These are phyloP conservation scores for Myripristis jacobus DNA, from an alignment of 2,797 vertebrate species.

Conservation along the genomic window DNA sequence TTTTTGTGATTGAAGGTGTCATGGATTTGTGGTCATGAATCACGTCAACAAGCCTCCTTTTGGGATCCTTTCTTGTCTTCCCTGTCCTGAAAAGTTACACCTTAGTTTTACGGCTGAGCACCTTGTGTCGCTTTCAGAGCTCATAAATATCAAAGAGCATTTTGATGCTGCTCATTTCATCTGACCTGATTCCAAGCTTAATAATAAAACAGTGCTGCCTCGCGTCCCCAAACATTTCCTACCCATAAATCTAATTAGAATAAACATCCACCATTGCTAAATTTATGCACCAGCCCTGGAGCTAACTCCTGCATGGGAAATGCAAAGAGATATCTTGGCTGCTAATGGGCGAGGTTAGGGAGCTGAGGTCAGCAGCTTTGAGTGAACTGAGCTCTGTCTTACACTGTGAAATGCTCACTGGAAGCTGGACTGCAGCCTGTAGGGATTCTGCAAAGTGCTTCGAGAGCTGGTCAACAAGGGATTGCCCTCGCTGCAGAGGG, in stretches of 20 bases:
- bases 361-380: constrained; percentile 82
- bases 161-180: constrained; percentile 68
- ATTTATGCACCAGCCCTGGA: constrained; percentile 72
- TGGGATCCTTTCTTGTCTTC: no score
- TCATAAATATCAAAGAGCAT: constrained; percentile 71
- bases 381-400: constrained; percentile 58
- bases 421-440: constrained; percentile 61
- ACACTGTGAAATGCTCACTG: constrained; percentile 58
- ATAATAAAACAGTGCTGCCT: constrained; percentile 72
- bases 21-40: constrained; percentile 8
- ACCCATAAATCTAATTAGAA: constrained; percentile 78
- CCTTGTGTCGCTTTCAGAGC: constrained; percentile 64
- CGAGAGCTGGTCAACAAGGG: constrained; percentile 58
- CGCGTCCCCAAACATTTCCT: constrained; percentile 74
- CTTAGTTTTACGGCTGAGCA: constrained; percentile 39
- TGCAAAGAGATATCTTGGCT: constrained; percentile 72
- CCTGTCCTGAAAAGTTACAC: constrained; percentile 21
- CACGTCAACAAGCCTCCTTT: constrained; percentile 9
- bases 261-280: constrained; percentile 74
- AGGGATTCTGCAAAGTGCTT: constrained; percentile 68
- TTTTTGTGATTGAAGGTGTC: constrained; percentile 21
- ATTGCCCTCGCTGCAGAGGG: constrained; percentile 54
- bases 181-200: constrained; percentile 73
- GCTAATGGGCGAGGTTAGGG: constrained; percentile 74
- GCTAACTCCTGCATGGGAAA: constrained; percentile 70